Base-by-base conservation (phyloP, 2,888 invertebrate species). In the Tachina grossa region DNA sequence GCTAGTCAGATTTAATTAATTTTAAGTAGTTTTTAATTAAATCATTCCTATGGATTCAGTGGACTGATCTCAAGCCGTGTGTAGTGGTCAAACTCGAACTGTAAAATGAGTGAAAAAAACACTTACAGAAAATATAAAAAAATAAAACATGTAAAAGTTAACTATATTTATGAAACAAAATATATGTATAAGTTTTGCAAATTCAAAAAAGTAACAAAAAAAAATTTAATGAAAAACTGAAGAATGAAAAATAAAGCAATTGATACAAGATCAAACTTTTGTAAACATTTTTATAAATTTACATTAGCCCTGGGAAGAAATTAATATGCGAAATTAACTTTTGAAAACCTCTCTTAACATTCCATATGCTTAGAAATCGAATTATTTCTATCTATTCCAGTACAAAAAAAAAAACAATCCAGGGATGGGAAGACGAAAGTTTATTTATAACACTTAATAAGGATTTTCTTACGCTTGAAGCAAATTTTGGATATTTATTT, bases 221-320 rank as follows among this genome's bases (percentile, higher is more conserved):
- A 59, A 39, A 31, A 31, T 31, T 31, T 6, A 31, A 6, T 0
- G n/a, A 31, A 31, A 16, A 43, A 65, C 41, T 81, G 45, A 80
- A 75, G 49, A 80, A 77, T 66, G 87, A 74, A 75, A 49, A 82
- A 83, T 74, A 88, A 71, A 88, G 91, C 91, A 91, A 91, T 87
- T 91, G 90, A 91, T 91, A 88, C 65, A 91, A 90, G 88, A 91
- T 91, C 90, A 91, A 77, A 51, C 59, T 49, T 55, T 41, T 57
- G 47, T 72, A 1, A 22, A 39, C 19, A n/a, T 53, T n/a, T 11
- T 65, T 22, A 19, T 45, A 19, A 31, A 31, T 49, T 43, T 19
- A 10, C 13, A 49, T 14, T 49, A 57, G 22, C 31, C 31, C 31
- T 31, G 5, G 31, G 31, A 31, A 31, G 6, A 31, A 22, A 22